Conservation (phyloP, 1,140 invertebrate genomes). For the Cydia strobilella region DNA sequence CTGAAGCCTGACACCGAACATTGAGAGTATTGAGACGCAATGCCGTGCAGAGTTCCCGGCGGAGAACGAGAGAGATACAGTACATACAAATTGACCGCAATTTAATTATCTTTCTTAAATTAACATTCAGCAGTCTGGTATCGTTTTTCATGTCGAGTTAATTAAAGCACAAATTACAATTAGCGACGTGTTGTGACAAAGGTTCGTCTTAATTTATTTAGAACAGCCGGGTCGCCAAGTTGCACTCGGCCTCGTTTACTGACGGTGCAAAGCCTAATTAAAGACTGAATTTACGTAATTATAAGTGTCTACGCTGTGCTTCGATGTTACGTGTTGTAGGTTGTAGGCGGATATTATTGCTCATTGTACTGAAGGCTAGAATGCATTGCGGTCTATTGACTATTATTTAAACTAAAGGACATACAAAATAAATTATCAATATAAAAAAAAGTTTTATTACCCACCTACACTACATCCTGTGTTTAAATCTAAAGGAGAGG, state of each 20-base stretch:
- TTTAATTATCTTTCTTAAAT: not conserved
- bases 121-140: slow-evolving; percentile 5
- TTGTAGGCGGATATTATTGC: slow-evolving; percentile 60
- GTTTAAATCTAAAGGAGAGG: too few species aligned
- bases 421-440: slow-evolving; percentile 24
- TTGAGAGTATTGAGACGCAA: slow-evolving; percentile 42
- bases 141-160: slow-evolving; percentile 42
- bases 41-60: not conserved
- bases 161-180: slow-evolving; percentile 62
- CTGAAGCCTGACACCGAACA: slow-evolving; percentile 65
- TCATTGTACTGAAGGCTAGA: slow-evolving; percentile 68
- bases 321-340: slow-evolving; percentile 46
- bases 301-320: slow-evolving; percentile 53
- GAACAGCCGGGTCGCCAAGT: slow-evolving; percentile 44
- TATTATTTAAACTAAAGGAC: slow-evolving; percentile 63
- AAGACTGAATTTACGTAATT: slow-evolving; percentile 75
- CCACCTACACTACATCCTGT: too few species aligned
- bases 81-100: slow-evolving; percentile 40
- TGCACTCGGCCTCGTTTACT: slow-evolving; percentile 37
- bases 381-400: slow-evolving; percentile 74
- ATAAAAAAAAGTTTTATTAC: not conserved
- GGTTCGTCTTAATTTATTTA: slow-evolving; percentile 37
- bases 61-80: not conserved
- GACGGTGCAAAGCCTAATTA: slow-evolving; percentile 59
- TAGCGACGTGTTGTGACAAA: slow-evolving; percentile 51